A percentile compares a stretch with the other conserved stretches of the same genome.
These are phyloP conservation scores for Mirounga angustirostris DNA, from an alignment of 2,113 vertebrate species.

Conservation along the genomic window DNA sequence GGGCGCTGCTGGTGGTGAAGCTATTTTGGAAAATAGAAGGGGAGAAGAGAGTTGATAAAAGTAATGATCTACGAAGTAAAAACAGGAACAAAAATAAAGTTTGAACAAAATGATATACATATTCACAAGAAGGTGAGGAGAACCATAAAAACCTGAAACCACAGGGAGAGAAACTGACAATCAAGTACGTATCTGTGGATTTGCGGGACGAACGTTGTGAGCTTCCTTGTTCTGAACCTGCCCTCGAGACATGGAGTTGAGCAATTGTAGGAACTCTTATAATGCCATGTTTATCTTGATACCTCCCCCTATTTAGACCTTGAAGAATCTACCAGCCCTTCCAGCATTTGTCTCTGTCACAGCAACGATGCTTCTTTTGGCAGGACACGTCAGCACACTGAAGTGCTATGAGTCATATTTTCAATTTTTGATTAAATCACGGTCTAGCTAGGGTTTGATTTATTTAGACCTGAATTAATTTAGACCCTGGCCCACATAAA, in stretches of 20 bases:
- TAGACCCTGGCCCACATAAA: conserved; percentile 59
- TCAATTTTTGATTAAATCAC: conserved; percentile 80
- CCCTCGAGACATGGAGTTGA: background rate
- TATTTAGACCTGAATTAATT: conserved; percentile 73
- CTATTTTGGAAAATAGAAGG: background rate
- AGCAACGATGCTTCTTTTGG: conserved; percentile 24
- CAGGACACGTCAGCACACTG: conserved; percentile 67
- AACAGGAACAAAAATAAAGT: background rate
- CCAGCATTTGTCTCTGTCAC: conserved; percentile 30
- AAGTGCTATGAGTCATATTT: conserved; percentile 76
- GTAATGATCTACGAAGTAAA: background rate
- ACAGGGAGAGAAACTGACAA: background rate
- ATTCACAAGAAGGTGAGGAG: background rate
- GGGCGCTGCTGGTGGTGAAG: background rate
- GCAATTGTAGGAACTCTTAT: background rate
- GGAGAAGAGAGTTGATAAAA: background rate
- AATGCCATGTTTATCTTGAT: background rate
- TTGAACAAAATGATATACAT: background rate
- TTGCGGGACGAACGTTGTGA: background rate
- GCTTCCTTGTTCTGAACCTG: background rate
- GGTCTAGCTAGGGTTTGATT: conserved; percentile 67
- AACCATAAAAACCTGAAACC: background rate
- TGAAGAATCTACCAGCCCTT: background rate
- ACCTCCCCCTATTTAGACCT: background rate
- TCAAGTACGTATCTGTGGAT: background rate